Evolutionary conservation across 2,113 vertebrate species (phyloP), one percentile per base, ranked within the genome.

Genomic region (Brachyistius frenatus): DNA sequence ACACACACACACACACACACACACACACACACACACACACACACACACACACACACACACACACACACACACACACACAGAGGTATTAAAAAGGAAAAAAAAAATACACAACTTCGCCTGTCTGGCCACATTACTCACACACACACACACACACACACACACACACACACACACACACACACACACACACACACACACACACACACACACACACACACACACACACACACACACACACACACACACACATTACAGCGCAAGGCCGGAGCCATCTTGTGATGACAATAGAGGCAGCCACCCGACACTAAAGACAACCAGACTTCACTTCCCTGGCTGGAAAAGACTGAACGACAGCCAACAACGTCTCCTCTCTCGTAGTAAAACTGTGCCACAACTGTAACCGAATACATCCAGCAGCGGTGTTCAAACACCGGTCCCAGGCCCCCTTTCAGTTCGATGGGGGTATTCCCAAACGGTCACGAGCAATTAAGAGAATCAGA

Each of bases 261-360:
- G 55, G 76, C 82, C 47, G 78, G 72, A 88, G 84, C 73, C 88
- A 85, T 85, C 78, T 86, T 85, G 80, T 73, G 81, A 78, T 74
- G 71, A 92, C 91, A 91, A 91, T 66, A 65, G 87, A 81, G 2
- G 57, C 90, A 75, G 83, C 82, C 81, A 80, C 23, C 77, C 76
- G 75, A 78, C 76, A 30, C 77, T 86, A 83, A 90, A 90, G 55
- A 85, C 80, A 67, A 88, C 61, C 86, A 89, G 81, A 86, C 82
- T 69, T 50, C 15, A 86, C 71, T 81, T 81, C 61, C 32, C 74
- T 16, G 81, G 70, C 14, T 23, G 23, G 23, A 23, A 23, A 23
- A 23, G 23, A 23, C 23, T 23, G 23, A 23, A 23, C 23, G 23
- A 23, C 68, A 66, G 64, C 62, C 73, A 76, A 23, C 7, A 23